These are phyloP conservation scores for Euplexia lucipara DNA, from an alignment of 2,888 invertebrate genomes.

Conservation along the genomic window DNA sequence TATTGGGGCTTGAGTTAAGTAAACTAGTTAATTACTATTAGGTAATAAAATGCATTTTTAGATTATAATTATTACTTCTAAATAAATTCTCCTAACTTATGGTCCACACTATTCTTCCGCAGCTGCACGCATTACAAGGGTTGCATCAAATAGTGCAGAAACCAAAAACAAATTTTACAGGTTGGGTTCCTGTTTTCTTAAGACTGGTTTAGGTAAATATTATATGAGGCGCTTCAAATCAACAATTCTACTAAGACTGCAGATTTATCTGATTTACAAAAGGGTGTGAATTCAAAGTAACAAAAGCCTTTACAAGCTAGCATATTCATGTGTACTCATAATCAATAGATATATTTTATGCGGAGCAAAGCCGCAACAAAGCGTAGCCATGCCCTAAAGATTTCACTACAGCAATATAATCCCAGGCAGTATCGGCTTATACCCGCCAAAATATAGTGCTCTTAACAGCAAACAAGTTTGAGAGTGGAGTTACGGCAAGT, in stretches of 20 bases:
- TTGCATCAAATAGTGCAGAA: constrained; percentile 6
- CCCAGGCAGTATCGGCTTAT: constrained; percentile 26
- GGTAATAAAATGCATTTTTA: constrained; percentile 37
- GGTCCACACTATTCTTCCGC: constrained; percentile 17
- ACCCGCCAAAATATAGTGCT: constrained; percentile 26
- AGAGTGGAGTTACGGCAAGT: constrained; percentile 30
- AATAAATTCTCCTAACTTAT: constrained; percentile 5
- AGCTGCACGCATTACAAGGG: not conserved
- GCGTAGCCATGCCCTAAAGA: constrained; percentile 28
- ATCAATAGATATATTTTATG: constrained; percentile 14
- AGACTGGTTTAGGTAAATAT: not conserved
- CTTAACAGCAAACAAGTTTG: constrained; percentile 26
- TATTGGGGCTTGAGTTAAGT: constrained; percentile 12
- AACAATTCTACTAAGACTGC: not conserved
- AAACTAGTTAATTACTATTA: not conserved
- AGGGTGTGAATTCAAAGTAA: not conserved
- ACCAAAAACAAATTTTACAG: not conserved
- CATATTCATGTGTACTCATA: not conserved
- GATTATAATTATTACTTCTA: not conserved
- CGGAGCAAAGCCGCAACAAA: constrained; percentile 42
- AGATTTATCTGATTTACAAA: not conserved
- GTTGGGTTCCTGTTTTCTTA: not conserved
- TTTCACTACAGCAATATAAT: constrained; percentile 43
- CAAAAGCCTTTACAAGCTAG: constrained; percentile 7
- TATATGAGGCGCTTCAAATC: not conserved